These are phyloP conservation scores for Pogonomyrmex barbatus DNA, from an alignment of 1,140 invertebrate species.

Conservation along the genomic window DNA sequence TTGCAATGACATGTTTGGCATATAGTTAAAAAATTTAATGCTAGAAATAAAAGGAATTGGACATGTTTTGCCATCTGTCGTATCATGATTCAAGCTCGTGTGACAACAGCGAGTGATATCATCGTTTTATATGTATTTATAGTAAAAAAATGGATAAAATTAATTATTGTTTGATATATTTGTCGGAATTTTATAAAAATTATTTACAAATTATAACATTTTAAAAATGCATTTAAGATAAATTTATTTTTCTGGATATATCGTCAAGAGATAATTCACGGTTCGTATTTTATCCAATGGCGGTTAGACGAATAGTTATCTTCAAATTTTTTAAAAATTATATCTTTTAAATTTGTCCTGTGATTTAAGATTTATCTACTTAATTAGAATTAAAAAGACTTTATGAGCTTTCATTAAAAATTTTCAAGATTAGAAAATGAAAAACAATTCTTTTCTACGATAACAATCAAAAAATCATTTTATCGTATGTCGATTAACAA, in stretches of 20 bases:
- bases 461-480: slow-evolving; percentile 17
- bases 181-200: not conserved
- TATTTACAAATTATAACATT: not conserved
- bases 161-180: not conserved
- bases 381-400: not conserved
- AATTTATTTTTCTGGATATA: slow-evolving; percentile 8
- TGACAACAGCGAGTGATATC: not conserved
- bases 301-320: not conserved
- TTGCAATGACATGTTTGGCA: not conserved
- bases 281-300: not conserved
- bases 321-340: not conserved
- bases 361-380: not conserved
- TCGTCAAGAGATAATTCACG: slow-evolving; percentile 35
- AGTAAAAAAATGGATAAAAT: not conserved
- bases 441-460: not conserved
- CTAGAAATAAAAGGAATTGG: not conserved
- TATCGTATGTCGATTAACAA: slow-evolving; percentile 33
- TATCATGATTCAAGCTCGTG: not conserved
- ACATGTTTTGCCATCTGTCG: slow-evolving; percentile 39
- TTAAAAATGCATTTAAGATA: not conserved
- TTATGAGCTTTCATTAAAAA: not conserved
- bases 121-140: not conserved
- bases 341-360: not conserved
- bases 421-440: not conserved
- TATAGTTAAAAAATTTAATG: not conserved